These are phyloP conservation scores for Aplochiton taeniatus DNA, from an alignment of 2,797 vertebrate species.

Conservation along the genomic window DNA sequence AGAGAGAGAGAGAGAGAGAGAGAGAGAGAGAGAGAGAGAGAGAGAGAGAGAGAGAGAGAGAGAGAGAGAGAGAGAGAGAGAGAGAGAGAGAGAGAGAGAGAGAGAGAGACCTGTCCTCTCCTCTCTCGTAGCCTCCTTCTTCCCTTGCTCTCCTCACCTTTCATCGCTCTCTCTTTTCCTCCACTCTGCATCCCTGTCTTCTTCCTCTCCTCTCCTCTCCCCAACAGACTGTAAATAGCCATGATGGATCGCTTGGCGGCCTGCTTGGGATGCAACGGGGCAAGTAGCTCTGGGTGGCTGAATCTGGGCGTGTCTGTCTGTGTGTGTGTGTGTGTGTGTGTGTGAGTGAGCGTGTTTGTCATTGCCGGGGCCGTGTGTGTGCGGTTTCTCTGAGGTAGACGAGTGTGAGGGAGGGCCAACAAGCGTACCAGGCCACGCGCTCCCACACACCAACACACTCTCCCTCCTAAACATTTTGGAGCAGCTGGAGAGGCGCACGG, in stretches of 20 bases:
- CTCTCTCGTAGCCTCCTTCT: no score
- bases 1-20: background rate
- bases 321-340: slow-evolving; percentile 13
- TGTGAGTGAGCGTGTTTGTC: slow-evolving; percentile 1
- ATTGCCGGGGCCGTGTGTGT: background rate
- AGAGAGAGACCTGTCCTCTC: background rate
- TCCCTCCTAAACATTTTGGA: no score
- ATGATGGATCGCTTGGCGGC: slow-evolving; percentile 76
- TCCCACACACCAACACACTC: no score
- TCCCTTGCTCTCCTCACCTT: background rate
- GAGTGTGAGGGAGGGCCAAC: no score
- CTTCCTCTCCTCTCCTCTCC: background rate
- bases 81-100: slow-evolving; percentile 51
- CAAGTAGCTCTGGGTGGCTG: slow-evolving; percentile 51
- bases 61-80: slow-evolving; percentile 20
- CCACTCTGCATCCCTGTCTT: slow-evolving; percentile 31
- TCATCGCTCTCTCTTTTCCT: slow-evolving; percentile 8
- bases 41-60: slow-evolving; percentile 5
- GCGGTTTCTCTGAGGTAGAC: background rate
- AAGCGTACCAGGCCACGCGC: no score
- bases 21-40: background rate
- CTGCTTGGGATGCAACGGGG: slow-evolving; percentile 62
- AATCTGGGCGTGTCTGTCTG: slow-evolving; percentile 16
- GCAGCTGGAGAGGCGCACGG: no score
- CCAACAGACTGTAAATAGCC: slow-evolving; percentile 66